Evolutionary conservation across 2,113 vertebrate genomes (phyloP).

Genomic region (Eudyptes chrysolophus): DNA sequence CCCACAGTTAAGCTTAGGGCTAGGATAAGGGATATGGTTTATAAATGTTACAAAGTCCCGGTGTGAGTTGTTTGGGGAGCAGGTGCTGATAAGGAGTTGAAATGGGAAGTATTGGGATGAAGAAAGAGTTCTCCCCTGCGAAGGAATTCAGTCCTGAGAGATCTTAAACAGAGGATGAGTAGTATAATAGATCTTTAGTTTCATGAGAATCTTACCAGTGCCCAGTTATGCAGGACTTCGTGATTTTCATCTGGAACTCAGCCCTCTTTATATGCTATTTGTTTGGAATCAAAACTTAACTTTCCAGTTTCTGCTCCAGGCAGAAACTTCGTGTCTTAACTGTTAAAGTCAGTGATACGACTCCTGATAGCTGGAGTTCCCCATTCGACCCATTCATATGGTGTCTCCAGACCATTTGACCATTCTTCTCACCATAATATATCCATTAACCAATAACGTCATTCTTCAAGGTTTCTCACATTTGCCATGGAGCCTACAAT

Average conservation of each 20-base stretch:
- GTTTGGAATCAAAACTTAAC: background rate
- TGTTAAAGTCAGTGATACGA: background rate
- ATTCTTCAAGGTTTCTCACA: background rate
- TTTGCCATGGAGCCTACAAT: background rate
- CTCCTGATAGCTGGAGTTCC: background rate
- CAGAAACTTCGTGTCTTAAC: background rate
- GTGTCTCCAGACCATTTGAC: background rate
- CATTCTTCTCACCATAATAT: background rate
- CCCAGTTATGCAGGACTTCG: background rate
- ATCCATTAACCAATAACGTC: background rate
- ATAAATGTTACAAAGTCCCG: background rate
- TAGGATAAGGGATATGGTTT: background rate
- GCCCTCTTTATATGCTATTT: background rate
- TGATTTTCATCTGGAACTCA: background rate
- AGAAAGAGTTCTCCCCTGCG: background rate
- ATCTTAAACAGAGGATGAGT: background rate
- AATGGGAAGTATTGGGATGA: background rate
- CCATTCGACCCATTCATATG: fast-evolving
- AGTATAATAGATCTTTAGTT: background rate
- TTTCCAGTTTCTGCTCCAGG: background rate
- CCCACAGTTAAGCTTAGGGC: background rate
- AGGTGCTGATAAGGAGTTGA: background rate
- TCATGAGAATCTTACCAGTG: background rate
- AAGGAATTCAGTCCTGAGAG: background rate
- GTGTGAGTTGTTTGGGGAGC: fast-evolving